Evolutionary conservation across 2,888 invertebrate species (phyloP), one percentile per base, ranked within the genome.

Genomic region (Drosophila dives): DNA sequence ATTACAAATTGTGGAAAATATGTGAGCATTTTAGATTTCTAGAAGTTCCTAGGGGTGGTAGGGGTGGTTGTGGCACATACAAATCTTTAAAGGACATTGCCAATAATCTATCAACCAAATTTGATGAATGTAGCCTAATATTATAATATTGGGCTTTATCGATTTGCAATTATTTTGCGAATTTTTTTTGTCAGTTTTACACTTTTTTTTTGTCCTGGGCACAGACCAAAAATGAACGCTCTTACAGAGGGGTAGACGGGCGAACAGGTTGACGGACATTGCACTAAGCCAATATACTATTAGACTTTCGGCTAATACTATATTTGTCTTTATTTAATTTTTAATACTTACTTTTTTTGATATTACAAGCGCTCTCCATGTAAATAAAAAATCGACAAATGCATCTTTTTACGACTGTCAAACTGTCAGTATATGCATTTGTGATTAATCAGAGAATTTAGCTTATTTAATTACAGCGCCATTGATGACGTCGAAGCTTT

Each of bases 391-490:
- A 11, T n/a, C 17, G 29, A 17, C 11, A 50, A 17, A 11, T 7
- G n/a, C 36, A 17, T 26, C 2, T 45, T 20, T 36, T 55, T 69
- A 26, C 49, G 17, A 20, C 53, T n/a, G 23, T 12, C 33, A 54
- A 12, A 20, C 53, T n/a, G 23, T 12, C 33, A 54, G 38, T 49
- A 49, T 12, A 26, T 12, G 33, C n/a, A n/a, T 42, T 49, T 61
- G 34, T 49, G 48, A 54, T 69, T 54, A 61, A 49, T 17, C 7
- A 54, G 29, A 61, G 62, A 61, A 56, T 51, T 58, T 56, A 51
- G 42, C 23, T 72, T 72, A 45, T 51, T 71, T 63, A 56, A 54
- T 72, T 54, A 48, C 49, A 54, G 48, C 60, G 71, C 40, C 71
- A 59, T 48, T 55, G 32, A 70, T 36, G 23, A 56, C 38, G 33